Evolutionary conservation across 2,888 invertebrate species (phyloP).

Genomic region (Hypercompe scribonia): DNA sequence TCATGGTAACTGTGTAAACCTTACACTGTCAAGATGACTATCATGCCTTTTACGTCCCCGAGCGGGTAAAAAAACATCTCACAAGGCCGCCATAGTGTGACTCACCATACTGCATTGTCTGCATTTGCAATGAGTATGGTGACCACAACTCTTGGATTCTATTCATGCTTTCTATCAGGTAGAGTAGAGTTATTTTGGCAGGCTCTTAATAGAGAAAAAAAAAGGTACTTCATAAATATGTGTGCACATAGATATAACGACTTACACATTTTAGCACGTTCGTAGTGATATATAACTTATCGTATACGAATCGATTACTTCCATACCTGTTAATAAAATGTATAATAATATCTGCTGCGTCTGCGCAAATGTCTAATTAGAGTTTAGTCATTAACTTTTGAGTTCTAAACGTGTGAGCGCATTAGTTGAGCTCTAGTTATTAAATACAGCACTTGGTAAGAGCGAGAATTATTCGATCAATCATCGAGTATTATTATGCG

Average conservation of each 20-base stretch:
- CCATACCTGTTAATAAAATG: slow-evolving; percentile 37
- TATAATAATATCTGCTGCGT: slow-evolving; percentile 15
- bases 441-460: slow-evolving; percentile 10
- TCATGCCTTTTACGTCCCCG: too few species aligned
- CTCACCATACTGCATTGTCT: too few species aligned
- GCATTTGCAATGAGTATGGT: too few species aligned
- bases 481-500: neutral
- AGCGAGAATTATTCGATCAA: neutral
- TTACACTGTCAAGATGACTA: too few species aligned
- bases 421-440: slow-evolving; percentile 7
- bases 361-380: slow-evolving; percentile 40
- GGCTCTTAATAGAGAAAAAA: too few species aligned
- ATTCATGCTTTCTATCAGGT: too few species aligned
- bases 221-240: neutral
- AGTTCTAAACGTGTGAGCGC: slow-evolving; percentile 16
- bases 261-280: neutral
- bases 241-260: neutral
- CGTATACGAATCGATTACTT: slow-evolving; percentile 44
- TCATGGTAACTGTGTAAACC: too few species aligned
- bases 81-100: too few species aligned
- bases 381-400: slow-evolving; percentile 35
- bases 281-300: slow-evolving; percentile 6
- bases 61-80: too few species aligned
- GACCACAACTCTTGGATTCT: too few species aligned
- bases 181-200: too few species aligned